Evolutionary conservation across 2,797 vertebrate species (phyloP), one percentile per base, ranked within the genome.

Genomic region (Melanotaenia boesemani): DNA sequence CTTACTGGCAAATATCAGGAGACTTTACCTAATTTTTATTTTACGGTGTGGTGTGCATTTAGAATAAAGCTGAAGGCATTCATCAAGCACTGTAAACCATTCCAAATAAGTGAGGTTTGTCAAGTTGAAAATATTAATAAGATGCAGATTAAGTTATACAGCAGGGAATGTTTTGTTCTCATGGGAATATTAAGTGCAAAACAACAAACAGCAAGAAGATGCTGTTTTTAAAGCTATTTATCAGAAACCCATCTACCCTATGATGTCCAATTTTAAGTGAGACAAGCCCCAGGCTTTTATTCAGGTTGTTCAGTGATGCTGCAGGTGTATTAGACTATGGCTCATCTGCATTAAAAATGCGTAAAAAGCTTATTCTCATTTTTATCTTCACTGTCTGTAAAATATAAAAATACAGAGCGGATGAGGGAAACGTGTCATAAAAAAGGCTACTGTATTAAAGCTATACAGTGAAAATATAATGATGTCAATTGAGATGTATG

Each of bases 251-350:
- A 78, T 86, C 73, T 65, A 67, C 55, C 63, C 48, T 67, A 41
- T 69, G 54, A 82, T 76, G 76, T 88, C 54, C 74, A 81, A 77
- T 84, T 88, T 79, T 63, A 76, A 82, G 37, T 55, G 26, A 82
- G 78, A 78, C 56, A 60, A 76, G 68, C 75, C 64, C 46, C 1
- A n/a, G 76, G 70, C 59, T 81, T 61, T 36, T 36, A 77, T 82
- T 77, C 75, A 52, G 39, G 46, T 46, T 66, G 68, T 81, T 63
- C 71, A 56, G 67, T 66, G 30, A 61, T 64, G 70, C 69, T 82
- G 72, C 56, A 63, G 72, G 50, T 88, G 76, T 72, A 36, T 32
- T n/a, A 63, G 39, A 63, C 62, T 67, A 6, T 50, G 56, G n/a
- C 54, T 77, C 60, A 76, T 85, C 80, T 83, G 65, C 83, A 88